These are phyloP conservation scores for Plectropomus leopardus DNA, from an alignment of 2,113 vertebrate genomes.

Conservation along the genomic window DNA sequence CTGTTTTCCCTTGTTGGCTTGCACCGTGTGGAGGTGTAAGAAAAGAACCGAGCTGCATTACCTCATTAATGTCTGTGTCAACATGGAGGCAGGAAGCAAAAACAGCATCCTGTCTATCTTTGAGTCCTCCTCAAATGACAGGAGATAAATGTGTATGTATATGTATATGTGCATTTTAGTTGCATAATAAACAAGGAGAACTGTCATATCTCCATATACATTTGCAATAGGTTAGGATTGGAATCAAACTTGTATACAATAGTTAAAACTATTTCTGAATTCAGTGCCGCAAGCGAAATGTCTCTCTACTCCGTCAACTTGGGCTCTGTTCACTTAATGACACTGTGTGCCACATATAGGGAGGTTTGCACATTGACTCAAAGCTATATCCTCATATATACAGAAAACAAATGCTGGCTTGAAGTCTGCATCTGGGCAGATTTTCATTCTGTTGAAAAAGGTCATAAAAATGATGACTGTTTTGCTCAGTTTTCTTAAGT, in stretches of 20 bases:
- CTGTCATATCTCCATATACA: conserved; percentile 45
- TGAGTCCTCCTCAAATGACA: conserved; percentile 37
- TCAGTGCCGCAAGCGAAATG: conserved; percentile 42
- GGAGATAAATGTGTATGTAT: too few relatives aligned
- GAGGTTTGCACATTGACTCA: conserved; percentile 31
- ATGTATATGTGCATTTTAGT: too few relatives aligned
- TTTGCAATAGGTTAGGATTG: conserved; percentile 38
- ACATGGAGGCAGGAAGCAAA: conserved; percentile 37
- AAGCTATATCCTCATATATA: not conserved
- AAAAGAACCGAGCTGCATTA: conserved; percentile 38
- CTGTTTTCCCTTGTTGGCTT: conserved; percentile 12
- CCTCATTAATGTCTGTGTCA: conserved; percentile 56
- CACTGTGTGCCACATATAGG: not conserved
- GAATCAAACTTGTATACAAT: conserved; percentile 51
- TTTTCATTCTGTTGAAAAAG: conserved; percentile 7
- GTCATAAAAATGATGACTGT: conserved; percentile 13
- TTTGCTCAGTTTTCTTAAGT: not conserved
- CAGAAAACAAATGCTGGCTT: not conserved
- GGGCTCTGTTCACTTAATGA: conserved; percentile 54
- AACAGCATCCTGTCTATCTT: conserved; percentile 30
- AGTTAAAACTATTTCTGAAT: conserved; percentile 62
- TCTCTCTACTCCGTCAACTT: conserved; percentile 39
- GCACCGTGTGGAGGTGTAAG: conserved; percentile 12
- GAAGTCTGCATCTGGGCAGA: not conserved
- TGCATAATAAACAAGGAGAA: conserved; percentile 50